Base-by-base conservation (phyloP, 2,888 invertebrate genomes). In the Pollenia amentaria region DNA sequence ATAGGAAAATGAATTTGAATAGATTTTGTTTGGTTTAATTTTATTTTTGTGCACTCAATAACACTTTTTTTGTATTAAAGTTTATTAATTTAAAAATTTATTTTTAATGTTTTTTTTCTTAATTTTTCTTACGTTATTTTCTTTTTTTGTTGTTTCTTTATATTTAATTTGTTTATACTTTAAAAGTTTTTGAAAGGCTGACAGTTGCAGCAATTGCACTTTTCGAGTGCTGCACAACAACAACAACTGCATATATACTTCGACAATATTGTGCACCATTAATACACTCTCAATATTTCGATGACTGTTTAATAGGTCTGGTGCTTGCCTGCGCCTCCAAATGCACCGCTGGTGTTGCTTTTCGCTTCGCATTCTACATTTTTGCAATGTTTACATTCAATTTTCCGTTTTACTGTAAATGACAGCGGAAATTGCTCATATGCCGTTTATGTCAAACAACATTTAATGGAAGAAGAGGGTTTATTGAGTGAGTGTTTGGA, bases 371-470 rank as follows among this genome's bases (percentile, higher is more conserved):
- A 57, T 69, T 64, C 38, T 42, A 53, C 21, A n/a, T 48, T 82
- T 55, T 70, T 67, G 79, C 80, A 53, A 64, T 87, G 87, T 87
- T 87, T 87, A 87, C 72, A 80, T 79, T 53, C 9, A 21, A 29
- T 44, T 76, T 80, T 65, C 78, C 38, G 67, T 64, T 76, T 51
- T 64, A 44, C 67, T 77, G 67, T 57, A 88, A 84, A 77, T 84
- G 87, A 88, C 88, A 88, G 84, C 88, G 88, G 88, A 88, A 87
- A 87, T 88, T 87, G 86, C 82, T 86, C 51, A 55, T 76, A 60
- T 82, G 73, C 77, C 55, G 70, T 83, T 85, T 38, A 79, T 83
- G 85, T 85, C 85, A 87, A 84, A 87, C 78, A 79, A n/a, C 48
- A 64, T 87, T 84, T 55, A 81, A 84, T 73, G 69, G 46, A 72